Base-by-base conservation (phyloP, 1,140 invertebrate genomes). In the Helicoverpa armigera region DNA sequence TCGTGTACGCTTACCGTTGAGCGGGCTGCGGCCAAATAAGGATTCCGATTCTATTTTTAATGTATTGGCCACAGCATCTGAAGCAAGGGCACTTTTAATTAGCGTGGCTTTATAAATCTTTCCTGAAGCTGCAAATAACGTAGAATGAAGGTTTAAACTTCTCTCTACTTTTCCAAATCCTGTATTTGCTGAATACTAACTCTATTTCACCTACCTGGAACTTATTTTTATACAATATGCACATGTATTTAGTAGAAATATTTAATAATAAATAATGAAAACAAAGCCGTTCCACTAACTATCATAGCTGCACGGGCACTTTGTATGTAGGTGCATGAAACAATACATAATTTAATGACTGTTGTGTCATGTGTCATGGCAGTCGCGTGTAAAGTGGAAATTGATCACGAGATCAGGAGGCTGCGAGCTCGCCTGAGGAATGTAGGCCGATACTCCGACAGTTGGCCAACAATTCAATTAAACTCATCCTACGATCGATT, bases 11-110 rank as follows among this genome's bases (percentile, higher is more conserved):
- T 31, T 29, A 31, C 23, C 50, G 23, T 29, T 14, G 29, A 65
- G 63, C 31, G 18, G 48, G 4, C 50, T 29, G 69, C 69, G 43
- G 7, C 69, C 50, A 72, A 70, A 70, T 70, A 70, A 72, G 69
- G 69, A 54, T 53, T 72, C 18, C 16, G 43, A 69, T 69, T 54
- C 69, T 72, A 72, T 72, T 72, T 54, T 72, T 51, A 72, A 70
- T 51, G 67, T 48, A 72, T 72, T 72, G 50, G 50, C 69, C 60
- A 43, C 43, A 23, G 31, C 48, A 23, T 53, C 18, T 14, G 23
- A 72, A 23, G 69, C 69, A 72, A 72, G 69, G 69, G 35, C 67
- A 31, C 23, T 53, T 54, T 31, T 31, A 72, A 72, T 72, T 53
- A 72, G 18, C 50, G 2, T 14, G 10, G 48, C 14, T 13, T n/a